Conservation (phyloP, 23 tunicate genomes). For the Ciona savignyi region DNA sequence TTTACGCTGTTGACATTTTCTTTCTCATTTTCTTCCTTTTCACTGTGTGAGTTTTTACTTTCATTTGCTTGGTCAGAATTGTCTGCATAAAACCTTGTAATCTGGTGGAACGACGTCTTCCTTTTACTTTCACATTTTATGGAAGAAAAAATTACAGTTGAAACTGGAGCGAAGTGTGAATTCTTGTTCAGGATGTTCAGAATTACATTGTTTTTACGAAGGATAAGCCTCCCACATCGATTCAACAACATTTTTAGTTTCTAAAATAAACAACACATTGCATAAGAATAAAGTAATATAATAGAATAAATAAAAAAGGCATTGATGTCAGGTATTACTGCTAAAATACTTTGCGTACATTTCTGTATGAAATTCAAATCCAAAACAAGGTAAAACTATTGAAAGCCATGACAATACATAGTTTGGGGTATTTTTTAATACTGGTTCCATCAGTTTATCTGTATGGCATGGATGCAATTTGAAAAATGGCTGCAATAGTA, state of each 20-base stretch:
- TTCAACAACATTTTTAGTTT: not conserved
- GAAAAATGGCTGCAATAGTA: slow-evolving; percentile 33
- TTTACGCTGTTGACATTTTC: slow-evolving; percentile 24
- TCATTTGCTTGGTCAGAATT: no score
- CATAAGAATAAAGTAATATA: not conserved
- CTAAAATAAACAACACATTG: not conserved
- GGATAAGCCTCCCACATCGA: not conserved
- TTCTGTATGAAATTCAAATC: slow-evolving; percentile 20
- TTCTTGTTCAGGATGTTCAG: no score
- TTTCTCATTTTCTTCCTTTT: slow-evolving; percentile 2
- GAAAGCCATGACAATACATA: slow-evolving; percentile 67
- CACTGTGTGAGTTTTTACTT: not conserved
- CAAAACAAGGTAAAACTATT: slow-evolving; percentile 46
- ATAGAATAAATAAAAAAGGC: no score
- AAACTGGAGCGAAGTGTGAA: no score
- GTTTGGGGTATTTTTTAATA: not conserved
- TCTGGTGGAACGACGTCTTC: no score
- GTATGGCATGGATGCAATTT: slow-evolving; percentile 86
- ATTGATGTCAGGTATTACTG: not conserved
- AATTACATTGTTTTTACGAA: no score
- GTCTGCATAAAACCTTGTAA: no score
- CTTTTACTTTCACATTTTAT: no score
- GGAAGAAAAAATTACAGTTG: no score
- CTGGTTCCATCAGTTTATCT: slow-evolving; percentile 48
- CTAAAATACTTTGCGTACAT: slow-evolving; percentile 17